Evolutionary conservation across 2,113 vertebrate species (phyloP).

Genomic region (Leucoraja erinaceus): DNA sequence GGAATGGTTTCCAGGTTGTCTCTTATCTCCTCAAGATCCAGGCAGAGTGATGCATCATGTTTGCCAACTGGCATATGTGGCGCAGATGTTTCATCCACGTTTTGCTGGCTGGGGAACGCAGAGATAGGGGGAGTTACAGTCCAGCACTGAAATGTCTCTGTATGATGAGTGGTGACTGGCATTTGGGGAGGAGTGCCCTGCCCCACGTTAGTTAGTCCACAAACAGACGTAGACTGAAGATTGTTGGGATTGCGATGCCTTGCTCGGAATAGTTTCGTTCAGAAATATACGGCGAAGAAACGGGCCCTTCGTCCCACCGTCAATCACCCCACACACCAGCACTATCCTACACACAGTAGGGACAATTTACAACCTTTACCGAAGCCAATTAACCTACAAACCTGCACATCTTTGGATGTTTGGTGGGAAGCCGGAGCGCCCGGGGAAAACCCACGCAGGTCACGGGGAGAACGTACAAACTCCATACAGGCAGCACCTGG

Average conservation of each 20-base stretch:
- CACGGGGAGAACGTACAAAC: no score
- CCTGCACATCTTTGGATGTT: no score
- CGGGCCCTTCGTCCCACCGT: no score
- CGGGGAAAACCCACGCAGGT: no score
- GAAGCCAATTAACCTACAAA: no score
- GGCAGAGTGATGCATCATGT: neutral
- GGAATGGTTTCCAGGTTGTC: constrained; percentile 25
- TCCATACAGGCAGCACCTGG: no score
- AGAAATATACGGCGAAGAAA: no score
- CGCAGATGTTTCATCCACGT: neutral
- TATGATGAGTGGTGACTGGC: no score
- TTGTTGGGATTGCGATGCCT: neutral
- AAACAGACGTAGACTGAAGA: neutral
- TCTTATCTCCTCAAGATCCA: neutral
- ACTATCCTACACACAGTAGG: no score
- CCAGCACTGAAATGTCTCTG: neutral
- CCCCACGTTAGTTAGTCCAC: neutral
- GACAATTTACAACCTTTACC: no score
- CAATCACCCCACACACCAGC: no score
- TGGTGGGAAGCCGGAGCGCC: no score
- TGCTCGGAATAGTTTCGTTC: neutral
- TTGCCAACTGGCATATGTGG: neutral
- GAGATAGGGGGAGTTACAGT: neutral
- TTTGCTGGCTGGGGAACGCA: neutral
- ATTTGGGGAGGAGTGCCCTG: neutral